A percentile compares a stretch with the other conserved stretches of the same genome.
phyloP scores from a whole-genome alignment of 1,140 invertebrate genomes.

The Drosophila subpulchrella region DNA sequence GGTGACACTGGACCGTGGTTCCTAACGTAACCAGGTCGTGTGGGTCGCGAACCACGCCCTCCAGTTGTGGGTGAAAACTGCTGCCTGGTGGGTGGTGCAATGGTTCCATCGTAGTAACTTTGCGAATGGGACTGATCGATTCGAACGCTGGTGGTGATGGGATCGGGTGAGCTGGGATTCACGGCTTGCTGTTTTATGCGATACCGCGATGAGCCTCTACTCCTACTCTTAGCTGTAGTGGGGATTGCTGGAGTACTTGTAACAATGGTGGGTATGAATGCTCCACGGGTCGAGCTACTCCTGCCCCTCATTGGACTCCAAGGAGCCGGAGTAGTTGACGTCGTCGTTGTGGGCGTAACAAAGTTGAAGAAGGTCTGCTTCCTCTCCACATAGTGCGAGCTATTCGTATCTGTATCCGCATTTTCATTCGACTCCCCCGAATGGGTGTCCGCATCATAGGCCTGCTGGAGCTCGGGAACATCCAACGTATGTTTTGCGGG shows the following conservation, averaged over 20 bases:
- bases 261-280: conserved; percentile 56
- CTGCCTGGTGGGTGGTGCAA: conserved; percentile 58
- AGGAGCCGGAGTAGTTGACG: conserved; percentile 40
- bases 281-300: conserved; percentile 29
- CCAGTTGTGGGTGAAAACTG: conserved; percentile 20
- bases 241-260: conserved; percentile 43
- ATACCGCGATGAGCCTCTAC: conserved; percentile 49
- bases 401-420: conserved; percentile 58
- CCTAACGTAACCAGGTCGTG: conserved; percentile 22
- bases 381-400: conserved; percentile 55
- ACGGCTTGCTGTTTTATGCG: conserved; percentile 33
- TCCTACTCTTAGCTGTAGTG: conserved; percentile 1
- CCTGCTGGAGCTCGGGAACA: conserved; percentile 72
- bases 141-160: conserved; percentile 45
- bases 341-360: conserved; percentile 30
- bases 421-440: conserved; percentile 33
- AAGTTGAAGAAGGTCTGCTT: conserved; percentile 46
- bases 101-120: conserved; percentile 78
- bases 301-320: conserved; percentile 75
- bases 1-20: conserved; percentile 6
- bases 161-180: conserved; percentile 18
- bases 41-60: conserved; percentile 44
- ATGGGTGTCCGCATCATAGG: conserved; percentile 63
- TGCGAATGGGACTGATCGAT: conserved; percentile 76
- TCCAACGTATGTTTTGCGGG: conserved; percentile 73